phyloP scores from a whole-genome alignment of 23 tunicate genomes.

The Ascidia mentula region DNA sequence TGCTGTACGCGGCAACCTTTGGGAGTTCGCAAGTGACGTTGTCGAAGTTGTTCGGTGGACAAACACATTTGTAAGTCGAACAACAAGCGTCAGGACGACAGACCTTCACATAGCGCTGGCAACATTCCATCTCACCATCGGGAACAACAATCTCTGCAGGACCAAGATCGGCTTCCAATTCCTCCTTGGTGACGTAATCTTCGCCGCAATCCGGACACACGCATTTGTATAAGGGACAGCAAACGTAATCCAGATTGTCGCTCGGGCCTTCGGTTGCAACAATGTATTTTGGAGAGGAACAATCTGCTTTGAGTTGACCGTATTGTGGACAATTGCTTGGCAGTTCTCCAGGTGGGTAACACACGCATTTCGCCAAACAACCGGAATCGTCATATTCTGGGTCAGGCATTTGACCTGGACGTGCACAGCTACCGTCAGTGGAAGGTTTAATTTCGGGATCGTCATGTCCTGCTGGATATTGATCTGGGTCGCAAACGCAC shows the following conservation, averaged over 20 bases:
- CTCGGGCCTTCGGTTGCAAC: conserved; percentile 6
- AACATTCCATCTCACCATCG: conserved; percentile 13
- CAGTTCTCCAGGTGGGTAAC: conserved; percentile 29
- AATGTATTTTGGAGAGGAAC: conserved; percentile 4
- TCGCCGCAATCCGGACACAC: conserved; percentile 31
- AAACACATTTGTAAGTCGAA: conserved; percentile 18
- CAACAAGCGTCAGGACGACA: conserved; percentile 29
- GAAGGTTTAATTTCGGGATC: conserved; percentile 9
- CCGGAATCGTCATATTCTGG: conserved; percentile 27
- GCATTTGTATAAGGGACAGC: conserved; percentile 37
- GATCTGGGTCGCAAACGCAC: conserved; percentile 33
- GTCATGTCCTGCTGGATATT: conserved; percentile 10
- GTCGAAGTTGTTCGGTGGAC: conserved; percentile 27
- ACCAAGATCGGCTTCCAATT: conserved; percentile 5
- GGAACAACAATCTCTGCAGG: conserved; percentile 14
- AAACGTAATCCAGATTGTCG: conserved; percentile 9
- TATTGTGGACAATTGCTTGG: conserved; percentile 25
- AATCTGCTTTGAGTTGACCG: conserved; percentile 3
- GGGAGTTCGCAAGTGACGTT: conserved; percentile 21
- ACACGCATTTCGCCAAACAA: conserved; percentile 40
- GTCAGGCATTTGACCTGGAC: conserved; percentile 28
- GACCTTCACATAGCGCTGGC: conserved; percentile 4
- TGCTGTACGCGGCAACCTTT: not conserved
- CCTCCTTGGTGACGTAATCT: conserved; percentile 26
- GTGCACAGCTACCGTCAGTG: not conserved